phyloP scores from a whole-genome alignment of 2,113 vertebrate species.

The Lucifuga dentata region DNA sequence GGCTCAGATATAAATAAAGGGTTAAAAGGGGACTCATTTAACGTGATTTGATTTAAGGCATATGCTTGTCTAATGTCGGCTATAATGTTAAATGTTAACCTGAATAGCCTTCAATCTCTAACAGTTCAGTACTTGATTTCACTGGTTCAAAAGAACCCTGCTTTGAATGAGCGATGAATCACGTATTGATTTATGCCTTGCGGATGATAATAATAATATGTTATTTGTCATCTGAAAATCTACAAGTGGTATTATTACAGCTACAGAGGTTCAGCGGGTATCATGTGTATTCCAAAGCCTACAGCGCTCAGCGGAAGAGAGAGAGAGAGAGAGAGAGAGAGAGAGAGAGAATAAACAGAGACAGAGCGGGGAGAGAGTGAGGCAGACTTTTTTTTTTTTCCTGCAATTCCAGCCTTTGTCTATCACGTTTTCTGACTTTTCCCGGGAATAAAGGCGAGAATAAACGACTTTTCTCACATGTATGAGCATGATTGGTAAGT shows the following conservation, averaged over 20 bases:
- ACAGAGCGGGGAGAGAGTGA: neutral
- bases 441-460: constrained; percentile 24
- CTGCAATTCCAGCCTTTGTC: constrained; percentile 10
- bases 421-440: constrained; percentile 19
- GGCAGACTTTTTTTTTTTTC: constrained; percentile 4
- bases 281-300: constrained; percentile 33
- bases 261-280: neutral
- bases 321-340: neutral
- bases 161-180: no score
- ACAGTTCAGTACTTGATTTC: no score
- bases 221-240: no score
- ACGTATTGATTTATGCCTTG: no score
- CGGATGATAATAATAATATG: no score
- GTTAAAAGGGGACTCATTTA: no score
- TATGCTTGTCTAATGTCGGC: no score
- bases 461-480: neutral
- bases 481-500: constrained; percentile 26
- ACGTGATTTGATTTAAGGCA: no score
- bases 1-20: neutral
- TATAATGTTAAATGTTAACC: no score
- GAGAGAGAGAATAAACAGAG: neutral
- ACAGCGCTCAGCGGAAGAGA: neutral
- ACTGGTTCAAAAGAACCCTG: no score
- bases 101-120: no score
- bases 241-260: neutral